Conservation (phyloP, 2,888 invertebrate genomes). For the Melangyna quadrimaculata region DNA sequence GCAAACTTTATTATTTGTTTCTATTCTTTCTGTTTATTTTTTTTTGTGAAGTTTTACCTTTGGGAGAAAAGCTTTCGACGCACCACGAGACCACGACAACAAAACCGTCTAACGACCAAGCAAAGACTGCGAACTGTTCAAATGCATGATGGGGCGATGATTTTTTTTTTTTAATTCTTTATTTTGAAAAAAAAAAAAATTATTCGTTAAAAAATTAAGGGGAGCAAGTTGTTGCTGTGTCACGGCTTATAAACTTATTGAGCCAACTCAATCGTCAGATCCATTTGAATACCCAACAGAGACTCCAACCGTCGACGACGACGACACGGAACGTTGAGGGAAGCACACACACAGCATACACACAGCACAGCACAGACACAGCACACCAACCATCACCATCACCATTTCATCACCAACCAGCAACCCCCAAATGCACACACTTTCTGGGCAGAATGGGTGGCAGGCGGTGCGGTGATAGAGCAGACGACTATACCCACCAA, state of each 20-base stretch:
- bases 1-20: conserved; percentile 14
- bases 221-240: conserved; percentile 67
- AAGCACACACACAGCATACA: conserved; percentile 1
- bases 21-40: neutral
- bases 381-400: too few species aligned
- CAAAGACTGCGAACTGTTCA: conserved; percentile 40
- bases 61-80: neutral
- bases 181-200: conserved; percentile 3
- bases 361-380: neutral
- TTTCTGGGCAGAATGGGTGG: neutral
- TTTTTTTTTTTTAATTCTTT: conserved; percentile 6
- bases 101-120: conserved; percentile 54
- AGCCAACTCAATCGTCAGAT: conserved; percentile 68
- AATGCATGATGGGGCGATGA: conserved; percentile 17
- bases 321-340: conserved; percentile 43
- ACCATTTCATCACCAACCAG: conserved; percentile 20
- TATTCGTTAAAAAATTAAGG: conserved; percentile 11
- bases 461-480: neutral
- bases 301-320: conserved; percentile 42
- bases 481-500: neutral
- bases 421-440: conserved; percentile 56
- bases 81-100: conserved; percentile 46
- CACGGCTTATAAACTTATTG: conserved; percentile 66
- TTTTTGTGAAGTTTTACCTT: neutral
- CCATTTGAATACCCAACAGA: conserved; percentile 70